A percentile compares a stretch with the other conserved stretches of the same genome.
Conservation (phyloP, 2,888 invertebrate genomes). For the Drosophila mimica region DNA sequence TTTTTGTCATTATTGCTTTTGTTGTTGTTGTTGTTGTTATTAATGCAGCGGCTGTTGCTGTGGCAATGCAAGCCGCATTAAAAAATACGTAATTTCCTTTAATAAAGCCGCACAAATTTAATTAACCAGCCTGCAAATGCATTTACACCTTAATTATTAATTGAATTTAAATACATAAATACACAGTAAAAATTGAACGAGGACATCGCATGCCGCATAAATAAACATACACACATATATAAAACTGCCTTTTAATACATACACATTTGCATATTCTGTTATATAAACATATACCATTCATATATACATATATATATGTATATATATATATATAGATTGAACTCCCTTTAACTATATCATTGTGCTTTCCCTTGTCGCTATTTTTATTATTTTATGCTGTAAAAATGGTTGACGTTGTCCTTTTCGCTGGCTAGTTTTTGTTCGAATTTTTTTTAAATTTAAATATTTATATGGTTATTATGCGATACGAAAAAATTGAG, state of each 20-base stretch:
- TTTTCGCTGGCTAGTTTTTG: conserved; percentile 16
- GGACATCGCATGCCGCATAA: conserved; percentile 10
- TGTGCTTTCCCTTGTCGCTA: conserved; percentile 6
- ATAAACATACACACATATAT: not conserved
- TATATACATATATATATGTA: conserved; percentile 3
- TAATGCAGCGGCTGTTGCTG: conserved; percentile 46
- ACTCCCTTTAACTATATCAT: conserved; percentile 1
- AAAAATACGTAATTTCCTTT: conserved; percentile 77
- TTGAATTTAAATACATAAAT: conserved; percentile 76
- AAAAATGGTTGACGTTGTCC: conserved; percentile 20
- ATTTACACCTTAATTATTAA: conserved; percentile 83
- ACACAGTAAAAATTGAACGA: conserved; percentile 46
- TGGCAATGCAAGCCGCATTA: conserved; percentile 58
- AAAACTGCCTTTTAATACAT: not conserved
- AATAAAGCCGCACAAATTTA: conserved; percentile 81
- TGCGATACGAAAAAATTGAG: conserved; percentile 4
- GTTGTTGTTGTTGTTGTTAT: conserved; percentile 28
- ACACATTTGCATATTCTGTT: not conserved
- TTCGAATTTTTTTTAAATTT: conserved; percentile 23
- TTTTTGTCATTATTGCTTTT: conserved; percentile 7
- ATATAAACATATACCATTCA: not conserved
- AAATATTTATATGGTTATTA: conserved; percentile 49
- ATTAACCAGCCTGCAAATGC: conserved; percentile 82
- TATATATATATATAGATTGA: conserved; percentile 10
- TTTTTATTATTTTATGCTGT: conserved; percentile 4